Evolutionary conservation across 2,888 invertebrate genomes (phyloP).

Genomic region (Reticulitermes lucifugus): DNA sequence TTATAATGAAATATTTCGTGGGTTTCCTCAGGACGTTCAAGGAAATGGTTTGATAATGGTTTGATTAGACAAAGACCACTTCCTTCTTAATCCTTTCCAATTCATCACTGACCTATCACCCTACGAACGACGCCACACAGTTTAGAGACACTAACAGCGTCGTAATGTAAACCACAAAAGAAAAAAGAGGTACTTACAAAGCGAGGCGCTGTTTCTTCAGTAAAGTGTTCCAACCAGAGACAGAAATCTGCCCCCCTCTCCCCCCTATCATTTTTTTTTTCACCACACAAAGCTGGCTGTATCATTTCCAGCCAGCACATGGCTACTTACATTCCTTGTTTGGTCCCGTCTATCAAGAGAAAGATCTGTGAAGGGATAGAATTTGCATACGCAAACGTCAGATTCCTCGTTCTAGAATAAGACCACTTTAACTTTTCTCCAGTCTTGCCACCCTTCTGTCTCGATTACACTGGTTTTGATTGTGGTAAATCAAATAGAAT

Average conservation of each 20-base stretch:
- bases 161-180: too few species aligned
- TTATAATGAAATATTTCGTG: too few species aligned
- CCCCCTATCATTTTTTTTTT: not conserved
- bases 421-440: not conserved
- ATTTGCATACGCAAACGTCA: slow-evolving; percentile 11
- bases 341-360: not conserved
- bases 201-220: not conserved
- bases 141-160: too few species aligned
- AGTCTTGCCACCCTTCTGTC: not conserved
- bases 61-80: too few species aligned
- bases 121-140: too few species aligned
- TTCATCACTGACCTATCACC: too few species aligned
- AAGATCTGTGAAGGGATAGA: not conserved
- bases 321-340: not conserved
- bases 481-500: not conserved
- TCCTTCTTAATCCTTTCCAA: too few species aligned
- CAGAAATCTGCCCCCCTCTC: not conserved
- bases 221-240: not conserved
- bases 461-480: not conserved
- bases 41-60: too few species aligned
- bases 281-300: not conserved
- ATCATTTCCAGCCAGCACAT: not conserved
- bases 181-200: not conserved
- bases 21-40: too few species aligned
- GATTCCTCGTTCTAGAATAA: not conserved